phyloP scores from a whole-genome alignment of 2,113 vertebrate genomes.

The Gila orcuttii region DNA sequence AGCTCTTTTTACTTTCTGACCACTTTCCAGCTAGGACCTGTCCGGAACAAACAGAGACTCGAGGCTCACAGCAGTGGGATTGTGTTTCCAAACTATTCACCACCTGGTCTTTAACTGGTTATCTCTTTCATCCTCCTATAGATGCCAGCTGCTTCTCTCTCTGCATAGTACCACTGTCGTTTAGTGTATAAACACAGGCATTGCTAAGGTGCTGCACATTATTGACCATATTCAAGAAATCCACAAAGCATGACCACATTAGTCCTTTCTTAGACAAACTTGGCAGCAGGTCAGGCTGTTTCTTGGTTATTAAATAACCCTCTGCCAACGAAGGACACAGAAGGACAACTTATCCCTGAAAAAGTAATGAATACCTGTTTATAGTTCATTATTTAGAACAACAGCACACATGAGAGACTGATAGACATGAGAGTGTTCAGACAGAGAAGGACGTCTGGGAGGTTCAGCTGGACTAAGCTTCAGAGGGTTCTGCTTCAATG shows the following conservation, averaged over 20 bases:
- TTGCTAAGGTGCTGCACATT: slow-evolving; percentile 32
- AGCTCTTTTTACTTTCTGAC: slow-evolving; percentile 58
- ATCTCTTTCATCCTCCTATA: slow-evolving; percentile 36
- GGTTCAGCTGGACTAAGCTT: slow-evolving; percentile 17
- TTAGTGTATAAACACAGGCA: slow-evolving; percentile 29
- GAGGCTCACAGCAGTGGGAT: slow-evolving; percentile 28
- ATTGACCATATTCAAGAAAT: slow-evolving; percentile 42
- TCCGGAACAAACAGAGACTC: slow-evolving; percentile 36
- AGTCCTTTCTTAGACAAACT: slow-evolving; percentile 40
- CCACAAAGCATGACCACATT: slow-evolving; percentile 47
- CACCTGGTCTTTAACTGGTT: slow-evolving; percentile 52
- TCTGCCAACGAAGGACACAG: slow-evolving; percentile 53
- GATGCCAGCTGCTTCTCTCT: slow-evolving; percentile 45
- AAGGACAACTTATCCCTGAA: slow-evolving; percentile 51
- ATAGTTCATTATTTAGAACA: slow-evolving; percentile 55
- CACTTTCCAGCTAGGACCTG: slow-evolving; percentile 33
- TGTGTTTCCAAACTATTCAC: slow-evolving; percentile 45
- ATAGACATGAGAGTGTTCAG: slow-evolving; percentile 28
- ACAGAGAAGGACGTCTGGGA: slow-evolving; percentile 14
- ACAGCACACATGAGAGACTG: slow-evolving; percentile 29
- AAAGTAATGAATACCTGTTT: slow-evolving; percentile 63
- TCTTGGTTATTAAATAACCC: slow-evolving; percentile 64
- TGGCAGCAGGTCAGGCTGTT: slow-evolving; percentile 47
- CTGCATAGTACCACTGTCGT: slow-evolving; percentile 10
- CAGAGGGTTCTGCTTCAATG: background rate